Base-by-base conservation (phyloP, 2,888 invertebrate genomes). In the Nymphalis polychloros region DNA sequence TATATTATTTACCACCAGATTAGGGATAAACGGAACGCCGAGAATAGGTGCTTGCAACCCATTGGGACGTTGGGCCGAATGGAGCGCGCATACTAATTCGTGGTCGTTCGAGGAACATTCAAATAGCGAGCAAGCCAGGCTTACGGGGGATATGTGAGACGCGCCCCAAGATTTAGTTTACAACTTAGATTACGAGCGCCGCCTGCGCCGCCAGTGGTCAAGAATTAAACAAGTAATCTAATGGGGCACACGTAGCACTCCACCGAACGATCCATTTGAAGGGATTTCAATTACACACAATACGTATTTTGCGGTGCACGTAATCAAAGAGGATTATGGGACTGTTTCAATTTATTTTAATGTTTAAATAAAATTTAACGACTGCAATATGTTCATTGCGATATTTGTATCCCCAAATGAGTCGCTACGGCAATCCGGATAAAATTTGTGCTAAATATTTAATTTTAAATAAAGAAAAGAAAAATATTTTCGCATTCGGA, bases 61-160 rank as follows among this genome's bases (percentile, higher is more conserved):
- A 84, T 80, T 77, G 90, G 88, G 89, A 84, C 84, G 81, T 74
- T 77, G 79, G 80, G 78, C 83, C 80, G 90, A 89, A 92, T 91
- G 90, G 82, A 87, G 84, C 84, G 83, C 85, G 92, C 92, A 92
- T 92, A 92, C 92, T 92, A 92, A 92, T 92, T 90, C 89, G 88
- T 88, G 86, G 88, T 83, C 84, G 87, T 86, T 84, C 83, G 82
- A 83, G 85, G 76, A 84, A 81, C 90, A 90, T 92, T 90, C 90
- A 89, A 90, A 90, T 86, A 86, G 83, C 86, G 83, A 81, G 84
- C 79, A 76, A 85, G 87, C 88, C 87, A 75, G 81, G 92, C 89
- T 91, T 92, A 91, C 84, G 68, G 78, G 83, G 89, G 90, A 90
- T 90, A 91, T 92, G 92, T 91, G 91, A 89, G 88, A 87, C 86